Base-by-base conservation (phyloP, 1,140 invertebrate genomes). In the Chymomyza costata region DNA sequence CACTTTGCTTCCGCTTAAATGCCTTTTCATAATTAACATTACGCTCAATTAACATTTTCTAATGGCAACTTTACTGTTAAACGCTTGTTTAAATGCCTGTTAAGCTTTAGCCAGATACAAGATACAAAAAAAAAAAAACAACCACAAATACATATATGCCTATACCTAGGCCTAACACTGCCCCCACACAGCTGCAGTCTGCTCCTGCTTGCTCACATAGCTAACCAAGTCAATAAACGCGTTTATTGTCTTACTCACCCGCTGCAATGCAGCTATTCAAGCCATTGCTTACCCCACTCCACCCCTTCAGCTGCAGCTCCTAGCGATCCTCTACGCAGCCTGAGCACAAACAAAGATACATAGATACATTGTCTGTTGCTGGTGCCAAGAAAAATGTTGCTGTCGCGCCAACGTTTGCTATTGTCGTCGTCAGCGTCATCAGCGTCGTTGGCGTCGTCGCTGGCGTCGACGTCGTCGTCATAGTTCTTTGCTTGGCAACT, bases 361-460 rank as follows among this genome's bases (percentile, higher is more conserved):
- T n/a, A n/a, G n/a, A n/a, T 78, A 80, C 71, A 78, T 71, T 78
- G 73, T 80, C 73, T 80, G 73, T 61, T 47, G 73, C 67, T 78
- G 73, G 73, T 78, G 73, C 73, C 73, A 78, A 78, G 73, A 78
- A 78, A 80, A 78, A 78, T 78, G 73, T 78, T 78, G 71, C 67
- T 78, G 71, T 80, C 73, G 71, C 71, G 71, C 71, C 69, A 74
- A 74, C 69, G 71, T 73, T 71, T 67, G 64, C 69, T 62, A 78
- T 76, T 76, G 71, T 71, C 62, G 74, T 74, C 62, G 54, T 78
- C 38, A 51, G 43, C 38, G 51, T 61, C 54, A 41, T 59, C 31
- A 37, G 16, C 28, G 48, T 52, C 18, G 45, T 17, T 14, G 47
- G 19, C 11, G 21, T 37, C 34, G 39, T 40, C 15, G 28, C 34